These are phyloP conservation scores for Stegophylla sp. DNA, from an alignment of 2,888 invertebrate genomes.

Conservation along the genomic window DNA sequence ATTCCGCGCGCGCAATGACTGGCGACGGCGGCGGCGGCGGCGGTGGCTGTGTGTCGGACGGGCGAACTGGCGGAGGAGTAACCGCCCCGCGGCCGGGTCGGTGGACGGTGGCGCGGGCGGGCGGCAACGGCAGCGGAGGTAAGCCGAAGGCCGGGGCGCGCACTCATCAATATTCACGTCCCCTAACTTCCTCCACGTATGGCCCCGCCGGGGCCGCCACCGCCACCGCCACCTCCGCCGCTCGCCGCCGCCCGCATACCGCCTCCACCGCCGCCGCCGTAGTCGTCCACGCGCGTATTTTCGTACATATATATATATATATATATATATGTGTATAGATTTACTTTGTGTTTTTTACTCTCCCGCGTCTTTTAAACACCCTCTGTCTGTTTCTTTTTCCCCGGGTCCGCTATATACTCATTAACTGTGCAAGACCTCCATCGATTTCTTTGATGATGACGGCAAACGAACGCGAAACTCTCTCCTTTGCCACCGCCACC, in stretches of 20 bases:
- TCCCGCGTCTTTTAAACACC: conserved; percentile 58
- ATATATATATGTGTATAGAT: conserved; percentile 29
- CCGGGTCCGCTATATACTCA: conserved; percentile 60
- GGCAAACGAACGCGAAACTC: conserved; percentile 59
- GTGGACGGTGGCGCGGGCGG: not conserved
- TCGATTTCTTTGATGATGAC: conserved; percentile 61
- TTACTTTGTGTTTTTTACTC: conserved; percentile 59
- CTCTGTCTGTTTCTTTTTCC: conserved; percentile 57
- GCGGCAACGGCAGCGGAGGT: not conserved
- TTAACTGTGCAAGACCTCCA: conserved; percentile 62
- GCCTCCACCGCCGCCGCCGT: conserved; percentile 20
- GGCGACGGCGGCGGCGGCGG: not conserved
- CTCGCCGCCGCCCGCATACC: conserved; percentile 10
- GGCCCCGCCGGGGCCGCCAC: conserved; percentile 34
- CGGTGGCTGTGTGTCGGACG: not conserved
- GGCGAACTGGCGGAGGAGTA: not conserved
- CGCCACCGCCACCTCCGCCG: conserved; percentile 13
- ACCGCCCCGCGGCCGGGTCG: conserved; percentile 15
- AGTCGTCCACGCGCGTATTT: conserved; percentile 51
- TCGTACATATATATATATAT: conserved; percentile 24
- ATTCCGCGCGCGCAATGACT: conserved; percentile 39
- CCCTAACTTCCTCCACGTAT: conserved; percentile 59
- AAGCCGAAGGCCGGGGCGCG: conserved; percentile 33
- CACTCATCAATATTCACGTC: conserved; percentile 62
- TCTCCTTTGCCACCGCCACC: conserved; percentile 9